Evolutionary conservation across 1,140 invertebrate species (phyloP).

Genomic region (Adelges cooleyi): DNA sequence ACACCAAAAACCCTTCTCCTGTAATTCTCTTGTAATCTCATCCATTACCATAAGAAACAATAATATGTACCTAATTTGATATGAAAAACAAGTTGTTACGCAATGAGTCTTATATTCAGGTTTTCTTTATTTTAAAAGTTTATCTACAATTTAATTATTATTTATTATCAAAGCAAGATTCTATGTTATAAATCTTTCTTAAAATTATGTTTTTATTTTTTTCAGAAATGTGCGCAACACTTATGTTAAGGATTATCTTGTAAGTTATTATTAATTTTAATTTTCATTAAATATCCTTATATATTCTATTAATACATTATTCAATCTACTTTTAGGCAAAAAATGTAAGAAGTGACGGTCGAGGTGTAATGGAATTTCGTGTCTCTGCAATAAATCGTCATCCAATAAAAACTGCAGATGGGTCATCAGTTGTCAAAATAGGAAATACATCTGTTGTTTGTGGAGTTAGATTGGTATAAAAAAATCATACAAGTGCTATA

Average conservation of each 20-base stretch:
- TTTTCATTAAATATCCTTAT: neutral
- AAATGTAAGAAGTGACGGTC: slow-evolving; percentile 50
- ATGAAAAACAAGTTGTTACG: too few species aligned
- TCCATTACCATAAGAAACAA: too few species aligned
- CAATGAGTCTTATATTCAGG: too few species aligned
- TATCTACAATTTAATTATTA: too few species aligned
- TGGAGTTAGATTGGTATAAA: slow-evolving; percentile 59
- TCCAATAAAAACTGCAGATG: slow-evolving; percentile 57
- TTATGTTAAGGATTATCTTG: slow-evolving; percentile 30
- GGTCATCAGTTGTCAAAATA: slow-evolving; percentile 57
- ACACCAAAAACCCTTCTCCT: too few species aligned
- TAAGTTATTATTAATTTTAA: slow-evolving; percentile 14
- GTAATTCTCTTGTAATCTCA: too few species aligned
- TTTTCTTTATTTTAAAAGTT: too few species aligned
- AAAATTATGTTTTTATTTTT: too few species aligned
- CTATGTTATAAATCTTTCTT: too few species aligned
- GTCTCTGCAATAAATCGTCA: slow-evolving; percentile 47
- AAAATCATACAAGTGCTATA: too few species aligned
- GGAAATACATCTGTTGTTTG: slow-evolving; percentile 61
- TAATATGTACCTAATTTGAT: too few species aligned
- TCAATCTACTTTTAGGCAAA: slow-evolving; percentile 39
- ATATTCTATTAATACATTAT: neutral
- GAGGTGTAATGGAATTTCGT: slow-evolving; percentile 50
- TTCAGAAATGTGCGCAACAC: slow-evolving; percentile 31
- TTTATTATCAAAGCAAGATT: too few species aligned